These are phyloP conservation scores for Atherinosoma microstoma DNA, from an alignment of 2,797 vertebrate genomes.

Conservation along the genomic window DNA sequence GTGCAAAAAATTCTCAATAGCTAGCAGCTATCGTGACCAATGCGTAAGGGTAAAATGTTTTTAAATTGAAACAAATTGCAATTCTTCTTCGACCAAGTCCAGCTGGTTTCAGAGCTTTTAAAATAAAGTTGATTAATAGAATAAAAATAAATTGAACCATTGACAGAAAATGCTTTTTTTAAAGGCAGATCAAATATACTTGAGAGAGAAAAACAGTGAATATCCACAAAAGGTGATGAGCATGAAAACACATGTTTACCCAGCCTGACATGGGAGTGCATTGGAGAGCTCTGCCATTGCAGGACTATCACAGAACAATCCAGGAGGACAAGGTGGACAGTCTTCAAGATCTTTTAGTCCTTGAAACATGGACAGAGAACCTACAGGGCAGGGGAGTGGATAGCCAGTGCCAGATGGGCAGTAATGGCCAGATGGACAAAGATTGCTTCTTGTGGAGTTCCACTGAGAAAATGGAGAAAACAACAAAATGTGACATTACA, in stretches of 20 bases:
- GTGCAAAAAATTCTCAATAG: background rate
- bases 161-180: conserved; percentile 8
- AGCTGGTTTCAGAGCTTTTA: background rate
- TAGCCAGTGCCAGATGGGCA: conserved; percentile 85
- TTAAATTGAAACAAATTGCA: conserved; percentile 2
- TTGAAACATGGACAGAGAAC: conserved; percentile 82
- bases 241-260: conserved; percentile 76
- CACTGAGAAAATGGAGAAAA: conserved; percentile 71
- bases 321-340: conserved; percentile 88
- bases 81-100: background rate
- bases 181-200: background rate
- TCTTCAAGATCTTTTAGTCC: conserved; percentile 82
- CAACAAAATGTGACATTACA: background rate
- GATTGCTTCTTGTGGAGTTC: conserved; percentile 79
- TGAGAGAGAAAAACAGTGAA: background rate
- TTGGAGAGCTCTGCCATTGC: conserved; percentile 81
- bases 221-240: conserved; percentile 16
- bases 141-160: background rate
- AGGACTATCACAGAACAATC: conserved; percentile 85
- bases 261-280: conserved; percentile 83
- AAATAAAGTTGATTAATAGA: background rate
- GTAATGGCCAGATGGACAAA: conserved; percentile 90
- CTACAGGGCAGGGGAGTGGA: conserved; percentile 88
- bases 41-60: background rate
- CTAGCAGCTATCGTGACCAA: background rate